Conservation (phyloP, 2,888 invertebrate genomes). For the Alitta virens region DNA sequence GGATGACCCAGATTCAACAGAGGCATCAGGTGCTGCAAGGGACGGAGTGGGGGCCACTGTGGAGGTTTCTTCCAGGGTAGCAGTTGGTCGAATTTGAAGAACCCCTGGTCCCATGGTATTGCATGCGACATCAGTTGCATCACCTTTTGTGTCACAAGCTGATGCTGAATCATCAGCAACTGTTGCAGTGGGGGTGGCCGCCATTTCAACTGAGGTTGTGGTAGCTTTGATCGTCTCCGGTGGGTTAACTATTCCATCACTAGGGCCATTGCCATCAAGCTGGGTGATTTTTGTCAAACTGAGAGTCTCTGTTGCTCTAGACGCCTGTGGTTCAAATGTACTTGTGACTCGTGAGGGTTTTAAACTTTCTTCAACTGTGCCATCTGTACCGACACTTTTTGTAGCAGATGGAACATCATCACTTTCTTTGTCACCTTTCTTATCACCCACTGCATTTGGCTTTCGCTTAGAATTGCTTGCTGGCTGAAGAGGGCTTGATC, state of each 20-base stretch:
- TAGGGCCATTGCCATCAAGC: neutral
- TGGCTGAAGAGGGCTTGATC: too few species aligned
- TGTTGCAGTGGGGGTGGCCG: neutral
- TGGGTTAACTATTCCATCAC: neutral
- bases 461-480: too few species aligned
- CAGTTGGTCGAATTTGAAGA: constrained; percentile 15
- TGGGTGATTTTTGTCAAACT: neutral
- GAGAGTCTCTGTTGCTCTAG: neutral
- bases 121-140: neutral
- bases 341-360: too few species aligned
- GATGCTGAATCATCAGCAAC: neutral
- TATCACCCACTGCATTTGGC: too few species aligned
- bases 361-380: too few species aligned
- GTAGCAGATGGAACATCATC: too few species aligned
- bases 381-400: too few species aligned
- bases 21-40: too few species aligned
- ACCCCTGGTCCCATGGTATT: constrained; percentile 11
- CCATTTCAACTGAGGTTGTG: neutral
- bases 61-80: neutral
- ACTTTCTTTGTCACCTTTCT: too few species aligned
- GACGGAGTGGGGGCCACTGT: neutral
- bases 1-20: too few species aligned
- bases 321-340: too few species aligned
- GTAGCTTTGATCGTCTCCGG: neutral
- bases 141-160: neutral